These are phyloP conservation scores for Elegia similella DNA, from an alignment of 2,888 invertebrate genomes.

Conservation along the genomic window DNA sequence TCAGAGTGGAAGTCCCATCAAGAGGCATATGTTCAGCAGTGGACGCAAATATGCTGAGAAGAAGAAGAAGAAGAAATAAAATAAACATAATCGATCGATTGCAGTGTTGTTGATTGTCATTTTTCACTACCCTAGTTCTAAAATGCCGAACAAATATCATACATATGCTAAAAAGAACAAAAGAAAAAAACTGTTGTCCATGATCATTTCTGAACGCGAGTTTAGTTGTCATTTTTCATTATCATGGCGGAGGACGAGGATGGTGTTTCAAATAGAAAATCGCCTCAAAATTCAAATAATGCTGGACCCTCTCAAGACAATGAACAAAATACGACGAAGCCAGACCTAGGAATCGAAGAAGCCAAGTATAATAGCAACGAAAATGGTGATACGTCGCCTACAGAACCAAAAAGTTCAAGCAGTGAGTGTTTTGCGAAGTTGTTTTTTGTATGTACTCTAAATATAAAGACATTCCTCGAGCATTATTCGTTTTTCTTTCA, in stretches of 20 bases:
- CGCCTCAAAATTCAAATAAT: constrained; percentile 70
- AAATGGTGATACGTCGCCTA: constrained; percentile 58
- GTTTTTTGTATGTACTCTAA: constrained; percentile 68
- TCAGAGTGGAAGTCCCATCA: too few species aligned
- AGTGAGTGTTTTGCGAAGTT: constrained; percentile 73
- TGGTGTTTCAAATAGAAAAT: constrained; percentile 76
- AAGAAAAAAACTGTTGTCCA: too few species aligned
- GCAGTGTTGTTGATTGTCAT: too few species aligned
- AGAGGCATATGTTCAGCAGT: too few species aligned
- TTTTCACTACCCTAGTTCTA: too few species aligned
- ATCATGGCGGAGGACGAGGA: constrained; percentile 81
- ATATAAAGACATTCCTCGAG: constrained; percentile 59
- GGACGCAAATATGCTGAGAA: too few species aligned
- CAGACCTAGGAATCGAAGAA: constrained; percentile 76
- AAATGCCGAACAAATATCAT: too few species aligned
- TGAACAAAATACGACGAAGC: constrained; percentile 64
- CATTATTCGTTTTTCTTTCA: constrained; percentile 54
- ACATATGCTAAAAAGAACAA: too few species aligned
- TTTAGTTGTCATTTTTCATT: constrained; percentile 67
- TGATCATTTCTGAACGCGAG: constrained; percentile 46
- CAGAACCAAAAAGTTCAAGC: constrained; percentile 66
- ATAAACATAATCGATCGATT: too few species aligned
- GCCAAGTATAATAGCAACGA: constrained; percentile 69
- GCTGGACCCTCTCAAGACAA: constrained; percentile 58
- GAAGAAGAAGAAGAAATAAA: too few species aligned